Percentiles rank a stretch among this genome's conserved stretches.
Evolutionary conservation across 2,113 vertebrate species (phyloP).

Genomic region (Malurus elegans): DNA sequence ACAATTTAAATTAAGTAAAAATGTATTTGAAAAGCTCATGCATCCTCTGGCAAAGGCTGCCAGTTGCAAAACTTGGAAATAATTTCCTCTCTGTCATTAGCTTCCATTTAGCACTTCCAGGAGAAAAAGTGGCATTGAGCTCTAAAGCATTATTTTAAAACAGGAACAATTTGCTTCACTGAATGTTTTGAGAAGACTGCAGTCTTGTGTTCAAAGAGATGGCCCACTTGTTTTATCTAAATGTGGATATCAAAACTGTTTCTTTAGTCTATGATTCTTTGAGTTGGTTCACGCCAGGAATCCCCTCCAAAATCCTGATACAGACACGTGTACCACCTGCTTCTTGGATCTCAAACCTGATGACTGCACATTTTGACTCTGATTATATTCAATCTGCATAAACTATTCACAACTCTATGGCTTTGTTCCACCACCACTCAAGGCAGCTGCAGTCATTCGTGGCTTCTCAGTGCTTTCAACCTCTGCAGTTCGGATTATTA

Average conservation of each 20-base stretch:
- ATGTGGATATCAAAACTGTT: neutral
- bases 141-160: slow-evolving; percentile 11
- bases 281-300: slow-evolving; percentile 7
- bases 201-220: neutral
- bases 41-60: neutral
- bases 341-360: slow-evolving; percentile 31
- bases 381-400: slow-evolving; percentile 38
- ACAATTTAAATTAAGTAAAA: neutral
- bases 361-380: slow-evolving; percentile 41
- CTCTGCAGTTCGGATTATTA: slow-evolving; percentile 32
- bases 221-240: neutral
- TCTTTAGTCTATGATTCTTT: slow-evolving; percentile 13
- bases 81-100: neutral
- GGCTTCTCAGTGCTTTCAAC: slow-evolving; percentile 24
- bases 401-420: slow-evolving; percentile 19
- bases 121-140: neutral
- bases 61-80: slow-evolving; percentile 38
- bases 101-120: neutral
- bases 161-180: neutral
- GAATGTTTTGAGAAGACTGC: neutral
- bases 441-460: slow-evolving; percentile 42
- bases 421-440: slow-evolving; percentile 31
- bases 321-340: slow-evolving; percentile 48
- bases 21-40: neutral
- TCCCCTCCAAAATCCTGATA: slow-evolving; percentile 26